Percentiles rank a stretch among this genome's conserved stretches.
These are phyloP conservation scores for Tanaodytes sp. DNA, from an alignment of 2,888 invertebrate species.

Conservation along the genomic window DNA sequence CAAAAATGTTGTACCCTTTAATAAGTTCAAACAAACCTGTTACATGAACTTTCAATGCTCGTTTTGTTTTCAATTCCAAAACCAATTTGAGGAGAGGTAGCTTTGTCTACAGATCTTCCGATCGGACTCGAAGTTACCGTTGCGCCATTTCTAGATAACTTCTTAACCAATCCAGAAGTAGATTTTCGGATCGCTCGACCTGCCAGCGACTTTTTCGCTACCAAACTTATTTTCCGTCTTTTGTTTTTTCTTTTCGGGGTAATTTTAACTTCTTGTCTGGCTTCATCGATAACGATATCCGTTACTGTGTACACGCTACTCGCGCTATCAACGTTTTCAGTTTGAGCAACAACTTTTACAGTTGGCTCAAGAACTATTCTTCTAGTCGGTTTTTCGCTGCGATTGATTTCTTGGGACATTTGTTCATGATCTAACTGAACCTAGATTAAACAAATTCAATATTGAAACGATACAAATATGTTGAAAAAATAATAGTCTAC, in stretches of 20 bases:
- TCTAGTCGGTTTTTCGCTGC: constrained; percentile 19
- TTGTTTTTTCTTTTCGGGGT: constrained; percentile 58
- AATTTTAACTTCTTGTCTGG: constrained; percentile 61
- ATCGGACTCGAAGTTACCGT: constrained; percentile 58
- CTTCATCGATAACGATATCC: constrained; percentile 62
- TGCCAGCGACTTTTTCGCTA: constrained; percentile 12
- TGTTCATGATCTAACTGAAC: constrained; percentile 55
- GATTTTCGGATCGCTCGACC: constrained; percentile 23
- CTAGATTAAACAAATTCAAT: neutral
- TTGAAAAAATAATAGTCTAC: neutral
- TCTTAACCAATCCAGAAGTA: neutral
- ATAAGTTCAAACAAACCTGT: too few species aligned
- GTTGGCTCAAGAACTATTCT: constrained; percentile 61
- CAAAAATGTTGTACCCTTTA: too few species aligned
- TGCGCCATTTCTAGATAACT: constrained; percentile 48
- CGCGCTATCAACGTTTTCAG: constrained; percentile 56
- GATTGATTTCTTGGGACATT: constrained; percentile 4
- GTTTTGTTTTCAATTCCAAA: constrained; percentile 17
- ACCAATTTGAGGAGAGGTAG: constrained; percentile 23
- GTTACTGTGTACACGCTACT: constrained; percentile 57
- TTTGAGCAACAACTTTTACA: constrained; percentile 62
- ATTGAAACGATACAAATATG: neutral
- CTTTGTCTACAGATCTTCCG: constrained; percentile 23
- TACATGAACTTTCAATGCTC: constrained; percentile 28
- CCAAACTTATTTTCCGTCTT: constrained; percentile 20